Evolutionary conservation across 2,113 vertebrate genomes (phyloP).

Genomic region (Cephalopterus ornatus): DNA sequence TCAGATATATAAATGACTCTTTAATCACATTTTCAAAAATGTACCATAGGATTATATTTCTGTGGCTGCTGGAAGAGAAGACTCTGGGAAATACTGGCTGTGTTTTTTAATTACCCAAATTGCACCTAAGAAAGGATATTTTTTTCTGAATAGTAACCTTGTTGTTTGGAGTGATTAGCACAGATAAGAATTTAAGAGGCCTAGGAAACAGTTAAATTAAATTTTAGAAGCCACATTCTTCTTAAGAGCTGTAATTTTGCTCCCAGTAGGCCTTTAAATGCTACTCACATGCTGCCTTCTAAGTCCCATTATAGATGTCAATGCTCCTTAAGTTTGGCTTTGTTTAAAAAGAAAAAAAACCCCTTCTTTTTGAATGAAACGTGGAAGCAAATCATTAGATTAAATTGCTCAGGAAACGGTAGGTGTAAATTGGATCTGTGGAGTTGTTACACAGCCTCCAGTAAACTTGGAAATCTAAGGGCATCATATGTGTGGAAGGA

Average conservation of each 20-base stretch:
- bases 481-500: not conserved
- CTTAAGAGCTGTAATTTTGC: conserved; percentile 6
- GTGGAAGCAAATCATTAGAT: conserved; percentile 1
- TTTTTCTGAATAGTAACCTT: not conserved
- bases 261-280: conserved; percentile 36
- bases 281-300: not conserved
- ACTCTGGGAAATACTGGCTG: not conserved
- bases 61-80: not conserved
- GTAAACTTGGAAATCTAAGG: not conserved
- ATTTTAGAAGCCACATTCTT: conserved; percentile 8
- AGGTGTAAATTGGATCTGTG: not conserved
- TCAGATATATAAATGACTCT: not conserved
- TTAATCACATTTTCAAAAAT: not conserved
- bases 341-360: not conserved
- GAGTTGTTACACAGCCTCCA: not conserved
- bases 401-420: not conserved
- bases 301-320: conserved; percentile 5
- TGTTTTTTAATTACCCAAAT: not conserved
- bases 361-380: not conserved
- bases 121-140: not conserved
- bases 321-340: conserved; percentile 9
- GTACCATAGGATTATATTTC: not conserved
- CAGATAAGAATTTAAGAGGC: not conserved
- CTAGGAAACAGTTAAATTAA: conserved; percentile 18
- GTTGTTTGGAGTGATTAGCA: not conserved